Base-by-base conservation (phyloP, 2,888 invertebrate genomes). In the Pseudococcus longispinus region DNA sequence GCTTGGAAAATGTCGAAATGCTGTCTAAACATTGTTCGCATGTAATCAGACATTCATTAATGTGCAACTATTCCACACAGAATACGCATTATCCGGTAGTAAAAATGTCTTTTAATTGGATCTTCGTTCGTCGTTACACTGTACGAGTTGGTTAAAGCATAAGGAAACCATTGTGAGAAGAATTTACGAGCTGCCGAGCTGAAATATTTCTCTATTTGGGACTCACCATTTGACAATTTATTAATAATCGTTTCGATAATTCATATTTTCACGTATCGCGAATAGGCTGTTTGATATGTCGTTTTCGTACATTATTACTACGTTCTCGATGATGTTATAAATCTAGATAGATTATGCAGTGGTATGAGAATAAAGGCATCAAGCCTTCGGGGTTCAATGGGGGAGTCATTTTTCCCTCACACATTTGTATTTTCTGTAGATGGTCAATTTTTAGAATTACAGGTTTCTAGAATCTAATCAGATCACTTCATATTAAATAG, bases 221-320 rank as follows among this genome's bases (percentile, higher is more conserved):
- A 2, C 29, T 15, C 70, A 4, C 65, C 6, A 65, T 26, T 70
- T 15, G 70, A 29, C 70, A 26, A 70, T 70, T 70, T 70, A 70
- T 70, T 70, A 70, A 70, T 70, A 70, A 70, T 70, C 70, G 70
- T 70, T 70, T 70, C 70, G 26, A 70, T 70, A 70, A 70, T 70
- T 70, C 70, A 29, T 70, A 70, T 29, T 70, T 70, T 29, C 70
- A 70, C 70, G 70, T 70, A 13, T 70, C 15, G 4, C 29, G 20
- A 60, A 60, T 70, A 70, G 70, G 70, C 70, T 29, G 13, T 70
- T 70, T 29, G 70, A 70, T 70, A 70, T 29, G 70, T 29, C 70
- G 13, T 60, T 60, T 60, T 70, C 70, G 55, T 20, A 29, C 29
- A 2, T 29, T 70, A 70, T 29, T 70, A 23, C 51, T n/a, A n/a